phyloP scores from a whole-genome alignment of 2,888 invertebrate species.

The Rotaria socialis region DNA sequence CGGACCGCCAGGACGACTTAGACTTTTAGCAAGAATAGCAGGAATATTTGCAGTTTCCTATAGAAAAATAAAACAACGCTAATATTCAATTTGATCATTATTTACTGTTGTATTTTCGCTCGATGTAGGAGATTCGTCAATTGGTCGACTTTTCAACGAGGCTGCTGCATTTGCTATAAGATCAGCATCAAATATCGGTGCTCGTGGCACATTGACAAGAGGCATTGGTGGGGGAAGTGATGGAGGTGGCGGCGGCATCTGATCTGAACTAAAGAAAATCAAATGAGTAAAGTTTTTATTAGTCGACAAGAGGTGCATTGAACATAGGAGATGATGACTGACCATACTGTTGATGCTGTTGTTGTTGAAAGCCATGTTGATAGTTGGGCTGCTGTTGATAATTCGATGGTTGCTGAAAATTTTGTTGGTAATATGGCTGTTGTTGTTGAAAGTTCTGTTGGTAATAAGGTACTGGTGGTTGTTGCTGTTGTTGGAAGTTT shows the following conservation, averaged over 20 bases:
- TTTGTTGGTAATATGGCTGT: background rate
- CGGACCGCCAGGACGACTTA: conserved; percentile 39
- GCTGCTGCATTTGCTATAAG: conserved; percentile 27
- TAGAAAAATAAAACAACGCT: background rate
- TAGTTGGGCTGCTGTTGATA: background rate
- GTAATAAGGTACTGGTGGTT: background rate
- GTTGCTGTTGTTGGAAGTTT: conserved; percentile 32
- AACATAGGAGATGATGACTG: background rate
- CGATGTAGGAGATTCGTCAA: background rate
- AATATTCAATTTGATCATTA: background rate
- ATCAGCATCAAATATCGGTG: background rate
- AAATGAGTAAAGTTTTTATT: conserved; percentile 51
- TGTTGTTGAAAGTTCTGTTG: background rate
- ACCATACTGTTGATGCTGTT: background rate
- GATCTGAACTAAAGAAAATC: conserved; percentile 3
- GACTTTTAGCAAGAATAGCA: background rate
- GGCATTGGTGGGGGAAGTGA: background rate
- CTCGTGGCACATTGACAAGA: conserved; percentile 18
- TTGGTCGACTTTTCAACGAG: background rate
- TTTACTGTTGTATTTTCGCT: background rate
- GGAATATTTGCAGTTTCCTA: background rate
- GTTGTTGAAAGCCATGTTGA: conserved; percentile 29
- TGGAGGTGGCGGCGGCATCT: conserved; percentile 22
- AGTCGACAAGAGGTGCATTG: conserved; percentile 52
- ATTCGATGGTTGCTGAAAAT: background rate